Evolutionary conservation across 1,140 invertebrate species (phyloP).

Genomic region (Acyrthosiphon pisum): DNA sequence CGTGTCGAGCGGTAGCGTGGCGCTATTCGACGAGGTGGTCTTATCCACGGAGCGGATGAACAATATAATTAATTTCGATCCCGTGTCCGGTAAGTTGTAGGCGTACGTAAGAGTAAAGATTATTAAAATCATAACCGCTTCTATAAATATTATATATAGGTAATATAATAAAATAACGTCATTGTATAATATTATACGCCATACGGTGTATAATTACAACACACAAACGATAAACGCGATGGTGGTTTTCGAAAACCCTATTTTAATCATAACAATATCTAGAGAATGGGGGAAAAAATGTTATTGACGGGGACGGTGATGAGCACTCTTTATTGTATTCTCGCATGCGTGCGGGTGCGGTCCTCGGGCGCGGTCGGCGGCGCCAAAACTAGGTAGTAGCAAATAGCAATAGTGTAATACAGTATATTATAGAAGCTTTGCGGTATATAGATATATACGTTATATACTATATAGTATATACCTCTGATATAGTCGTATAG

Average conservation of each 20-base stretch:
- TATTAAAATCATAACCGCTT: not conserved
- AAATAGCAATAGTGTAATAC: not conserved
- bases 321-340: not conserved
- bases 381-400: not conserved
- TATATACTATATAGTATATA: not conserved
- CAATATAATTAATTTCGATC: conserved; percentile 84
- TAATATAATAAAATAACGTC: not conserved
- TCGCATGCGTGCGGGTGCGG: not conserved
- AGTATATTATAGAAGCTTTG: not conserved
- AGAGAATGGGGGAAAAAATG: not conserved
- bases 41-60: conserved; percentile 88
- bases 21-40: conserved; percentile 97
- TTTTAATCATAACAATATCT: not conserved
- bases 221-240: not conserved
- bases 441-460: too few relatives aligned
- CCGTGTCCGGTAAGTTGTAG: conserved; percentile 77
- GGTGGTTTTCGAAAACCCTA: not conserved
- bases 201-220: not conserved
- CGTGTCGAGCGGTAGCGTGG: conserved; percentile 89
- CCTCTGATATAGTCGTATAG: not conserved
- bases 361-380: not conserved
- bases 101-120: not conserved
- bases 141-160: not conserved
- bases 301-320: not conserved
- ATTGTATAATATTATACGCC: not conserved